Base-by-base conservation (phyloP, 2,888 invertebrate species). In the Yponomeuta plumbellus region DNA sequence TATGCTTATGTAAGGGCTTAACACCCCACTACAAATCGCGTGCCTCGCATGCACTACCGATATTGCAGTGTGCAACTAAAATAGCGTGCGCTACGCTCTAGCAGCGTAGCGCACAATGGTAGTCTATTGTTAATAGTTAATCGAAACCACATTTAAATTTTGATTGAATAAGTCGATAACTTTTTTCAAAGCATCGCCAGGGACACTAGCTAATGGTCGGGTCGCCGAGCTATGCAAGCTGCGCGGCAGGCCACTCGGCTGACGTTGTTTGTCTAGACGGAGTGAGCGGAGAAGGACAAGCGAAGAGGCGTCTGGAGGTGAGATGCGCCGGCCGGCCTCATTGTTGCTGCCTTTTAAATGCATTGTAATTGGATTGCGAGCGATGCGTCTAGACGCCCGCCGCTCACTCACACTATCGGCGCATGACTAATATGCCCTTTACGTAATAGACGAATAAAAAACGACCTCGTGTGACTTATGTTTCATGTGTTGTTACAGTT, bases 221-320 rank as follows among this genome's bases (percentile, higher is more conserved):
- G 26, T 26, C 26, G 34, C 59, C 22, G 59, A 20, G 59, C 59
- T 13, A 44, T 44, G 44, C 44, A 44, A 44, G 0, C 13, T 22
- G 20, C 58, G 58, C 21, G 59, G 22, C 23, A 21, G 11, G 59
- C 59, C 11, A 59, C 22, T 21, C 23, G 21, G 13, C 59, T 56
- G 26, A 21, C 62, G 44, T 79, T 78, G 65, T 59, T 80, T 79
- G 86, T 83, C 84, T 84, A 84, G 85, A 59, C 67, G 52, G 63
- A 64, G 57, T 57, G 66, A 66, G 26, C 39, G 63, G 61, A 64
- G 66, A 56, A 78, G 80, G 80, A 80, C 76, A 75, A 79, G 79
- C 78, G 79, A 75, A 75, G 78, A 77, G 44, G 72, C 79, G 86
- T 86, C 86, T 85, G 79, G 79, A 86, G 85, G 86, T 86, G 85